Evolutionary conservation across 1,140 invertebrate species (phyloP).

Genomic region (Heliothis virescens): DNA sequence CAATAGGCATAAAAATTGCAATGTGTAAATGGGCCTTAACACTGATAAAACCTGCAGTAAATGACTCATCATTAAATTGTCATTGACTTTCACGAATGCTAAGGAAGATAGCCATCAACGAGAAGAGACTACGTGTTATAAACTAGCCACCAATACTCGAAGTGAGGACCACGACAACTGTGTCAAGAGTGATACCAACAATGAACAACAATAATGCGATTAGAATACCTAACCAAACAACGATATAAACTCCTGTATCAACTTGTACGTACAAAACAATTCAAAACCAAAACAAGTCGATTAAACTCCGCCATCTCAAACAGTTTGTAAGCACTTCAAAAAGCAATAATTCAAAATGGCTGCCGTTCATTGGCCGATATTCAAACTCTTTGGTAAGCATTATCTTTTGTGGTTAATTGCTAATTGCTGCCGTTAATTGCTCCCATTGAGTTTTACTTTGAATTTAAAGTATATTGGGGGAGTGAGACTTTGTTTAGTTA

Average conservation of each 20-base stretch:
- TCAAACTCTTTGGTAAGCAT: constrained; percentile 34
- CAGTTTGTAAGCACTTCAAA: constrained; percentile 39
- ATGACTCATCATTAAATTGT: too few species aligned
- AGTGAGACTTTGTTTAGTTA: constrained; percentile 6
- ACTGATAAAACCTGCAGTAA: too few species aligned
- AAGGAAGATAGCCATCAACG: too few species aligned
- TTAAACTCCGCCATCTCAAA: constrained; percentile 43
- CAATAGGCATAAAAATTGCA: too few species aligned
- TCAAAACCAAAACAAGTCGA: constrained; percentile 24
- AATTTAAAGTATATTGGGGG: constrained; percentile 11
- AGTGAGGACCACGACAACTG: too few species aligned
- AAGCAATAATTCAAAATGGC: constrained; percentile 49
- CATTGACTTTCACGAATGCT: too few species aligned
- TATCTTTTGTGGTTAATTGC: constrained; percentile 43
- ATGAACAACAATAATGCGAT: too few species aligned
- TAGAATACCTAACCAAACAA: too few species aligned
- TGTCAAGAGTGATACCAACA: too few species aligned
- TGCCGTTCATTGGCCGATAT: constrained; percentile 4
- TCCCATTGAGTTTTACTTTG: constrained; percentile 38
- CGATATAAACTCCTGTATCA: not conserved
- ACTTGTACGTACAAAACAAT: not conserved
- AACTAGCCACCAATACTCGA: too few species aligned
- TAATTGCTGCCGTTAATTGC: constrained; percentile 38
- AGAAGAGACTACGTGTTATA: too few species aligned
- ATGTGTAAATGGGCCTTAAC: too few species aligned